Evolutionary conservation across 2,113 vertebrate species (phyloP).

Genomic region (Archilochus colubris): DNA sequence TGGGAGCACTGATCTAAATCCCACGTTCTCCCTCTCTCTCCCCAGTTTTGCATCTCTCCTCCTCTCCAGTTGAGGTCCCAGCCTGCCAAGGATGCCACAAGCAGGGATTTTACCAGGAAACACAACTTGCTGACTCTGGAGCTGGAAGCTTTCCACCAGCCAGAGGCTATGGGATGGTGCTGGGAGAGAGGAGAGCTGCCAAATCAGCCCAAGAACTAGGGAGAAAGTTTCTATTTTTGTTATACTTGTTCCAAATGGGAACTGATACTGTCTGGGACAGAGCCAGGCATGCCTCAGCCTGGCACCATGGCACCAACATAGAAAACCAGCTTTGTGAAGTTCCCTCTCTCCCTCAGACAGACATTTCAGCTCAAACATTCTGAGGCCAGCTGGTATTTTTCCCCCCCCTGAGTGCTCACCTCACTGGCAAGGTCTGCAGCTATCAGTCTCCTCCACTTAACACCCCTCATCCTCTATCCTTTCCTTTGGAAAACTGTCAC

Average conservation of each 20-base stretch:
- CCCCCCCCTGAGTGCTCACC: background rate
- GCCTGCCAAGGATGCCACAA: background rate
- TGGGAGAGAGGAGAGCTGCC: background rate
- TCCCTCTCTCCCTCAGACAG: background rate
- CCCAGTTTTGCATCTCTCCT: background rate
- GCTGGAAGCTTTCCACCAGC: background rate
- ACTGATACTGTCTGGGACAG: conserved; percentile 4
- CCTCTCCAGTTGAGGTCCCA: background rate
- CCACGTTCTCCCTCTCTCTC: background rate
- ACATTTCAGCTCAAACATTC: background rate
- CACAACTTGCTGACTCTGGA: background rate
- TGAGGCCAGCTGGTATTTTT: background rate
- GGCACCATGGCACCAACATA: background rate
- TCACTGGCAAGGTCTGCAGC: background rate
- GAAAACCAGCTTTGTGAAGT: background rate
- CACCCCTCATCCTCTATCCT: rapidly evolving
- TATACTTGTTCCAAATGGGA: conserved; percentile 17
- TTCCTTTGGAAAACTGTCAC: background rate
- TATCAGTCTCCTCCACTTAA: background rate
- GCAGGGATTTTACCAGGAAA: conserved; percentile 1
- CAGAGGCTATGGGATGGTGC: conserved; percentile 8
- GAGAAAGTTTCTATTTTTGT: conserved; percentile 54
- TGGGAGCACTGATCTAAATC: background rate
- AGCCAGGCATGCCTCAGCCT: conserved; percentile 34
- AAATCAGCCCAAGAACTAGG: background rate